Conservation (phyloP, 64 coral and sea anemone species). For the Cladopsammia gracilis region DNA sequence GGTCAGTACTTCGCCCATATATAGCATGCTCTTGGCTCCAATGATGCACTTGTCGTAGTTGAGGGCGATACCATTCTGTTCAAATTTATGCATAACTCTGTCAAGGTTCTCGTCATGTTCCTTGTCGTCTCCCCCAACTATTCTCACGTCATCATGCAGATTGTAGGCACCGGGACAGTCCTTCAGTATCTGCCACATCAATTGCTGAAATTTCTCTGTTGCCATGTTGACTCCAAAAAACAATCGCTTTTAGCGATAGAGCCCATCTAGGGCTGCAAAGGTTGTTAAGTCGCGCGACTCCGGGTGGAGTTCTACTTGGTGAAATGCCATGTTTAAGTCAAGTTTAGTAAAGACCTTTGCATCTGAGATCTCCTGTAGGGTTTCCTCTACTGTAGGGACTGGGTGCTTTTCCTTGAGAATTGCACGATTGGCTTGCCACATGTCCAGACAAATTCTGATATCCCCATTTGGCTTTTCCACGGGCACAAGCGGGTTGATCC, state of each 20-base stretch:
- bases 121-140: conserved; percentile 19
- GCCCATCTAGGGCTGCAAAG: too few relatives aligned
- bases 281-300: conserved; percentile 56
- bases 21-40: too few relatives aligned
- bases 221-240: conserved; percentile 51
- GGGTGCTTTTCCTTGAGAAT: conserved; percentile 47
- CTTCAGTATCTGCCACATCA: conserved; percentile 58
- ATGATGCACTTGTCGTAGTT: conserved; percentile 46
- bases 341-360: conserved; percentile 48
- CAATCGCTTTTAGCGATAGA: too few relatives aligned
- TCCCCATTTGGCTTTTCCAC: too few relatives aligned
- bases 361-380: conserved; percentile 37
- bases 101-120: conserved; percentile 52
- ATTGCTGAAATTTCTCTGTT: conserved; percentile 56
- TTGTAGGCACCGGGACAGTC: conserved; percentile 26
- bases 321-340: too few relatives aligned
- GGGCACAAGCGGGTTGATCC: conserved; percentile 44
- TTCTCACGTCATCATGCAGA: conserved; percentile 27
- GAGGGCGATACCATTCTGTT: conserved; percentile 57
- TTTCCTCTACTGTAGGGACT: conserved; percentile 42
- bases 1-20: conserved; percentile 41
- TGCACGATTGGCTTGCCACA: too few relatives aligned
- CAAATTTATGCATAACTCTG: conserved; percentile 15
- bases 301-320: conserved; percentile 57
- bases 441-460: too few relatives aligned